Conservation (phyloP, 2,888 invertebrate genomes). For the Agrotis segetum region DNA sequence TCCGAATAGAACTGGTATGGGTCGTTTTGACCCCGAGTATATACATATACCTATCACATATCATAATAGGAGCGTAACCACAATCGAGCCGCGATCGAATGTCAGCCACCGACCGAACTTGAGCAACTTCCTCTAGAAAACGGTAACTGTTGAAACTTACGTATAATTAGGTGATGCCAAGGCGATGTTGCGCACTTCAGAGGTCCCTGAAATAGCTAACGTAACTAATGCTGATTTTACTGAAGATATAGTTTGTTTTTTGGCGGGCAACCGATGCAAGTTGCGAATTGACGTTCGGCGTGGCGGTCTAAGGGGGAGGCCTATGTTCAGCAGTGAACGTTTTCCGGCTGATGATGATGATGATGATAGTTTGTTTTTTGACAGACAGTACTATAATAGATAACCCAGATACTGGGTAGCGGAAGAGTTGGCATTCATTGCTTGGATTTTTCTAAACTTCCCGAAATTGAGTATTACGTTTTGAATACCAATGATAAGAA, state of each 20-base stretch:
- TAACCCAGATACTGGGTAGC: too few relatives aligned
- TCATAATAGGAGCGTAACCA: constrained; percentile 59
- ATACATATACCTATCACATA: constrained; percentile 20
- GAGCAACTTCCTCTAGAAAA: constrained; percentile 73
- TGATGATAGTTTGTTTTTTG: neutral
- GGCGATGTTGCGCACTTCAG: constrained; percentile 47
- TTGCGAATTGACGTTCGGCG: too few relatives aligned
- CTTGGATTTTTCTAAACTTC: too few relatives aligned
- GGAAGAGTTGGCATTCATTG: too few relatives aligned
- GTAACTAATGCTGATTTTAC: constrained; percentile 8
- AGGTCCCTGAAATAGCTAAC: constrained; percentile 40
- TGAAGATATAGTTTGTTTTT: neutral
- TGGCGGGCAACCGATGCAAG: too few relatives aligned
- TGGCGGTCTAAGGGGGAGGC: too few relatives aligned
- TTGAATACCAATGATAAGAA: too few relatives aligned
- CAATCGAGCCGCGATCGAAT: constrained; percentile 55
- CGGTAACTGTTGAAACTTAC: constrained; percentile 57
- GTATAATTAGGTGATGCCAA: constrained; percentile 59
- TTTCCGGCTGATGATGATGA: too few relatives aligned
- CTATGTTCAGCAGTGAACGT: too few relatives aligned
- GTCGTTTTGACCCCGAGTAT: neutral
- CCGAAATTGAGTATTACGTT: too few relatives aligned
- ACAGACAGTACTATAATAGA: too few relatives aligned
- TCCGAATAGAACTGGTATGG: too few relatives aligned
- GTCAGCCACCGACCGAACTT: constrained; percentile 49